These are phyloP conservation scores for Lithophane semibrunnea DNA, from an alignment of 2,888 invertebrate genomes.

Conservation along the genomic window DNA sequence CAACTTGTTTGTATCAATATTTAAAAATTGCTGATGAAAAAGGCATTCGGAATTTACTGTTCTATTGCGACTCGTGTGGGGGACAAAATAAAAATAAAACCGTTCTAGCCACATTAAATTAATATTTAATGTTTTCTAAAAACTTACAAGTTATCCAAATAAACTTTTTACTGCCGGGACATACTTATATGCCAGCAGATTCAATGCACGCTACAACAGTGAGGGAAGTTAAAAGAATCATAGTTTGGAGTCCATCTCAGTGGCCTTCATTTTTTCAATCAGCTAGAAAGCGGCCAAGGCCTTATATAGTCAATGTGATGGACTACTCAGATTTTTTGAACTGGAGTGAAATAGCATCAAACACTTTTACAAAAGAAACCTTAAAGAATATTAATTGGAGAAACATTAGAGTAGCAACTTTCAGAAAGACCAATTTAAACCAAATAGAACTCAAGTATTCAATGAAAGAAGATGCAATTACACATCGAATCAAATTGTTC, in stretches of 20 bases:
- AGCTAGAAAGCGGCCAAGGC: slow-evolving; percentile 60
- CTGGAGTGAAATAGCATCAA: slow-evolving; percentile 31
- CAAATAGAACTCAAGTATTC: slow-evolving; percentile 44
- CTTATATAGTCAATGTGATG: slow-evolving; percentile 48
- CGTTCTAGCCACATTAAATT: slow-evolving; percentile 50
- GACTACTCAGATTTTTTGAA: slow-evolving; percentile 42
- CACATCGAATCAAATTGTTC: slow-evolving; percentile 29
- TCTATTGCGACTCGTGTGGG: slow-evolving; percentile 55
- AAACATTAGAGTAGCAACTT: slow-evolving; percentile 41
- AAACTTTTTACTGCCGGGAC: slow-evolving; percentile 65
- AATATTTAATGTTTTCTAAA: slow-evolving; percentile 55
- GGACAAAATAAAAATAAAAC: slow-evolving; percentile 62
- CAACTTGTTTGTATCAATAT: slow-evolving; percentile 59
- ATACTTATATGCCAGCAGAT: slow-evolving; percentile 72
- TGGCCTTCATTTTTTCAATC: slow-evolving; percentile 55
- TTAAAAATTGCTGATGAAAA: slow-evolving; percentile 60
- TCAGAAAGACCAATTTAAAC: slow-evolving; percentile 47
- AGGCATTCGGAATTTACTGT: slow-evolving; percentile 37
- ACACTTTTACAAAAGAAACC: slow-evolving; percentile 21
- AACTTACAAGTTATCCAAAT: slow-evolving; percentile 59
- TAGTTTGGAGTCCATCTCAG: slow-evolving; percentile 61
- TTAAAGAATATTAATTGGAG: slow-evolving; percentile 20
- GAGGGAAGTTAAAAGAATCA: slow-evolving; percentile 47
- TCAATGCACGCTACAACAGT: slow-evolving; percentile 64
- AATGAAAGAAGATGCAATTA: slow-evolving; percentile 15